These are phyloP conservation scores for Anoplophora glabripennis DNA, from an alignment of 1,140 invertebrate genomes.

Conservation along the genomic window DNA sequence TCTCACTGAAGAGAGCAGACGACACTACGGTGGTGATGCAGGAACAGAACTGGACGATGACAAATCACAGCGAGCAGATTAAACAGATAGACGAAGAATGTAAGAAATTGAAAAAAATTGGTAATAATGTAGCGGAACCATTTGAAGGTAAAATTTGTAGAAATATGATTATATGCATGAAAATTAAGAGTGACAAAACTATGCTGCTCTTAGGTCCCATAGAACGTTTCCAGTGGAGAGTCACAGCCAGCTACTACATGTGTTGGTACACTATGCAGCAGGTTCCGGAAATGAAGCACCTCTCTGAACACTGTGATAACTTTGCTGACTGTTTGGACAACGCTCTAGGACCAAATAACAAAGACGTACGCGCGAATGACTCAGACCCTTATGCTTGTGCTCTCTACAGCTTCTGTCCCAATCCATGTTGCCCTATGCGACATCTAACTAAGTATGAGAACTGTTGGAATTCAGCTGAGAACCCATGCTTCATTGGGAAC, in stretches of 20 bases:
- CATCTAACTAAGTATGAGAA: conserved; percentile 46
- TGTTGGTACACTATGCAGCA: conserved; percentile 63
- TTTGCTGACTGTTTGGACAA: conserved; percentile 56
- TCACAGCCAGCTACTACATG: conserved; percentile 63
- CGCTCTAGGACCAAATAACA: conserved; percentile 46
- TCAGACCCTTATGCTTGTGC: conserved; percentile 45
- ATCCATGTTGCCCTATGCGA: conserved; percentile 59
- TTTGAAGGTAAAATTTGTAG: conserved; percentile 51
- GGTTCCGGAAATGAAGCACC: conserved; percentile 50
- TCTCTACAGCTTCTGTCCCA: conserved; percentile 58
- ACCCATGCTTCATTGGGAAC: conserved; percentile 52
- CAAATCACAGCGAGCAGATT: conserved; percentile 46
- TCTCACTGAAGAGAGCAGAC: conserved; percentile 49
- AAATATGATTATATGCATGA: no score
- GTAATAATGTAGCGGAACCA: conserved; percentile 50
- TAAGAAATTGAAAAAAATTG: conserved; percentile 45
- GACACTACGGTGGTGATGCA: conserved; percentile 53
- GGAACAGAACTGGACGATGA: conserved; percentile 49
- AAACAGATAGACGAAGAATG: conserved; percentile 53
- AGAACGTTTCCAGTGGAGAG: conserved; percentile 58
- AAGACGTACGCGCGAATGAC: conserved; percentile 57
- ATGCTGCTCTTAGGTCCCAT: conserved; percentile 29
- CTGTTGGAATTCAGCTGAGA: conserved; percentile 47
- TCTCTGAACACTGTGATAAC: conserved; percentile 60
- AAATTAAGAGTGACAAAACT: no score